Evolutionary conservation across 2,888 invertebrate genomes (phyloP), one percentile per base, ranked within the genome.

Genomic region (Mythimna albipuncta): DNA sequence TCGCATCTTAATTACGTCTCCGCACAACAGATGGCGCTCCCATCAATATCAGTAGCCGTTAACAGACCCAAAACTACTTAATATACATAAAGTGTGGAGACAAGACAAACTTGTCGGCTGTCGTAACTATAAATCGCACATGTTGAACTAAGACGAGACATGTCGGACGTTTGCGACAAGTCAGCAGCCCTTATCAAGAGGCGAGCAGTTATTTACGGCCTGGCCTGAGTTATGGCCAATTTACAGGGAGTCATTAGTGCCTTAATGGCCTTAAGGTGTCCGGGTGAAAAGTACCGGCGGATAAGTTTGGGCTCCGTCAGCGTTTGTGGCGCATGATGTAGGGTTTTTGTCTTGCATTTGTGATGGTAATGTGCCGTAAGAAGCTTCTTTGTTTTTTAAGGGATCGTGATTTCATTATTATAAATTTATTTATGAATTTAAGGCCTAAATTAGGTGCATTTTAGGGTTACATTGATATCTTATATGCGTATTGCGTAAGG

Each of bases 231-330:
- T 96, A 96, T 95, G 95, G 96, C 95, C 96, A 95, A 96, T 96
- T 96, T 95, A 94, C 96, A 95, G 94, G 90, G 94, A 95, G 95
- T 95, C 96, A 96, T 96, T 96, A 96, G 89, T 92, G 91, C 93
- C 94, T 93, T 95, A 96, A 95, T 95, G 95, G 94, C 94, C 93
- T 91, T 85, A 94, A 96, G 95, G 96, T 96, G 96, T 94, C 94
- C 92, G 94, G 92, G 85, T 87, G 86, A 86, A 94, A 95, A 95
- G 94, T 93, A 93, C 91, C 89, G 90, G 84, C 77, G 92, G 93
- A 92, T 93, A 92, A 93, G 92, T 93, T 94, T 88, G 83, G 90
- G 91, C 89, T 81, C 87, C 86, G 91, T 93, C 94, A 94, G 93
- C 94, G 89, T 88, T 92, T 87, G 81, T 77, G 79, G 77, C 79